Percentiles rank a stretch among this genome's conserved stretches.
Conservation (phyloP, 2,888 invertebrate genomes). For the Drosophila acutilabella region DNA sequence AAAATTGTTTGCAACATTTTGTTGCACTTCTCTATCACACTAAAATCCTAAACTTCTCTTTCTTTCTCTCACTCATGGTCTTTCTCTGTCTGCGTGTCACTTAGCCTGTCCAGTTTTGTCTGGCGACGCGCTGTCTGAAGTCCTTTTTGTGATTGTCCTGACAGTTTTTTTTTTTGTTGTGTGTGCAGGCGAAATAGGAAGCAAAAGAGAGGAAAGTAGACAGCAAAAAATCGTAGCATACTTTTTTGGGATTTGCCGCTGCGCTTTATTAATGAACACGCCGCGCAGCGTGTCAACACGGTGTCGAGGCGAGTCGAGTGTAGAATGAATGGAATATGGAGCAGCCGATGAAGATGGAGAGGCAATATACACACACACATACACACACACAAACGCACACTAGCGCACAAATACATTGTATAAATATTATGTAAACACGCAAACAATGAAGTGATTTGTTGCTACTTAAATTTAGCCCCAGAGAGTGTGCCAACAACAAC, state of each 20-base stretch:
- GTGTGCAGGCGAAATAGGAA: constrained; percentile 18
- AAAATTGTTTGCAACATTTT: constrained; percentile 21
- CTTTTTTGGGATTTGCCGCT: constrained; percentile 51
- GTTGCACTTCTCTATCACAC: not conserved
- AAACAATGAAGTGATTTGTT: constrained; percentile 82
- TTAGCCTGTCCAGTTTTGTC: constrained; percentile 24
- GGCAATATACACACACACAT: not conserved
- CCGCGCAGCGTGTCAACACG: constrained; percentile 68
- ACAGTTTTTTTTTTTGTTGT: constrained; percentile 27
- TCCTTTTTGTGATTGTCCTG: constrained; percentile 59
- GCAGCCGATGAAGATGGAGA: constrained; percentile 1
- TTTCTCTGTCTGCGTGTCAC: not conserved
- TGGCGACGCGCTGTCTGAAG: constrained; percentile 72
- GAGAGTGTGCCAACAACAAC: constrained; percentile 50
- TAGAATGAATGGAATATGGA: constrained; percentile 2
- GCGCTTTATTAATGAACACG: constrained; percentile 73
- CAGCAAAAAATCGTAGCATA: constrained; percentile 43
- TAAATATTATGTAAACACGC: constrained; percentile 80
- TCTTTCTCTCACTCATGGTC: not conserved
- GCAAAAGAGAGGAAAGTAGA: constrained; percentile 5
- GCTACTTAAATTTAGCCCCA: constrained; percentile 77
- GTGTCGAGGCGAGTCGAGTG: constrained; percentile 3
- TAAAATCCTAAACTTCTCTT: not conserved
- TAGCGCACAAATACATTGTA: constrained; percentile 61
- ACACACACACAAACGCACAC: not conserved